Evolutionary conservation across 2,113 vertebrate species (phyloP).

Genomic region (Triplophysa rosa): DNA sequence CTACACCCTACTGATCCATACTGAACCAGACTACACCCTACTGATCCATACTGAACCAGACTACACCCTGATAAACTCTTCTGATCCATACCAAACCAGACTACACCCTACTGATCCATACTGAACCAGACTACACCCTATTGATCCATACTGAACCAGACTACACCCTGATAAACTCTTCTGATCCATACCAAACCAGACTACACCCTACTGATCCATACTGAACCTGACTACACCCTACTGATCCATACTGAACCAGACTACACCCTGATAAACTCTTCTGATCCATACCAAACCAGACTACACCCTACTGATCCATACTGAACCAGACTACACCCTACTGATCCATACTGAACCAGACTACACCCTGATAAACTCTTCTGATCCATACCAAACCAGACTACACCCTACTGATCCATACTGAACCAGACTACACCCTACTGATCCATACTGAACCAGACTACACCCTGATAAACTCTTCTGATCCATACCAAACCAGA

Average conservation of each 20-base stretch:
- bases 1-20: too few relatives aligned
- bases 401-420: not conserved
- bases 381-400: too few relatives aligned
- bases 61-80: not conserved
- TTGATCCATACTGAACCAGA: not conserved
- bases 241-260: not conserved
- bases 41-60: not conserved
- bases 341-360: too few relatives aligned
- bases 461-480: not conserved
- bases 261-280: too few relatives aligned
- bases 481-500: not conserved
- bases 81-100: not conserved
- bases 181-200: not conserved
- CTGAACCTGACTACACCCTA: not conserved
- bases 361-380: too few relatives aligned
- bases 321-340: not conserved
- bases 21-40: not conserved
- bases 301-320: not conserved
- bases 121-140: not conserved
- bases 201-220: not conserved
- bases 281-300: not conserved
- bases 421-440: not conserved
- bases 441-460: not conserved
- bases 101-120: slow-evolving; percentile 20
- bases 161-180: not conserved